phyloP scores from a whole-genome alignment of 2,113 vertebrate genomes.

The Megatriorchis doriae region DNA sequence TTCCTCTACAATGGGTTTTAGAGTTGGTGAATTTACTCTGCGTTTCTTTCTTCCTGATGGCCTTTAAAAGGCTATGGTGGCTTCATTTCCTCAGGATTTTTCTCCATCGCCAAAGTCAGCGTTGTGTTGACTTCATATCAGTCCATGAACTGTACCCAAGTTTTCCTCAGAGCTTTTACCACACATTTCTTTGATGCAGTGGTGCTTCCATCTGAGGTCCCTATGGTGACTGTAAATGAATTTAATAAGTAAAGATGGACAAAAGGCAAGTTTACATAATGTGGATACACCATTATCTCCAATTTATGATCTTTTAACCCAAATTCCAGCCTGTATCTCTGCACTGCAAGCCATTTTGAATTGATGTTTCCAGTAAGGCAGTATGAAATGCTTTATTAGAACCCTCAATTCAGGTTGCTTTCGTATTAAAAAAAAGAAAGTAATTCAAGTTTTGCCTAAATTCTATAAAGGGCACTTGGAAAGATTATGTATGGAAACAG shows the following conservation, averaged over 20 bases:
- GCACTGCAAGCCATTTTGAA: not conserved
- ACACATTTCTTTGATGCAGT: not conserved
- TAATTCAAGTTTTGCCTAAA: not conserved
- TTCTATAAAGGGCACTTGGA: not conserved
- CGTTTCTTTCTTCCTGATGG: not conserved
- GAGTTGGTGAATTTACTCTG: not conserved
- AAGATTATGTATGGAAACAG: not conserved
- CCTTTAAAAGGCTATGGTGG: not conserved
- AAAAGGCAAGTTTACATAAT: not conserved
- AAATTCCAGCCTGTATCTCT: not conserved
- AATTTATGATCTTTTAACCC: not conserved
- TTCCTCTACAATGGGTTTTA: fast-evolving
- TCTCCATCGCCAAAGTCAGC: not conserved
- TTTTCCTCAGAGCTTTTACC: not conserved
- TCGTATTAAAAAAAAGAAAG: not conserved
- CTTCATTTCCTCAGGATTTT: not conserved
- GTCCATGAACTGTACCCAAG: not conserved
- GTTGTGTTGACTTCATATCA: not conserved
- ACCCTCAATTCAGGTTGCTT: not conserved
- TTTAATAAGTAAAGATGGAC: not conserved
- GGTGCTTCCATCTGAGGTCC: not conserved
- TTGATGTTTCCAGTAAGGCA: not conserved
- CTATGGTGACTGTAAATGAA: not conserved
- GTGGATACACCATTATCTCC: not conserved
- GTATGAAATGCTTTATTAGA: not conserved